Conservation (phyloP, 2,113 vertebrate species). For the Apus apus region DNA sequence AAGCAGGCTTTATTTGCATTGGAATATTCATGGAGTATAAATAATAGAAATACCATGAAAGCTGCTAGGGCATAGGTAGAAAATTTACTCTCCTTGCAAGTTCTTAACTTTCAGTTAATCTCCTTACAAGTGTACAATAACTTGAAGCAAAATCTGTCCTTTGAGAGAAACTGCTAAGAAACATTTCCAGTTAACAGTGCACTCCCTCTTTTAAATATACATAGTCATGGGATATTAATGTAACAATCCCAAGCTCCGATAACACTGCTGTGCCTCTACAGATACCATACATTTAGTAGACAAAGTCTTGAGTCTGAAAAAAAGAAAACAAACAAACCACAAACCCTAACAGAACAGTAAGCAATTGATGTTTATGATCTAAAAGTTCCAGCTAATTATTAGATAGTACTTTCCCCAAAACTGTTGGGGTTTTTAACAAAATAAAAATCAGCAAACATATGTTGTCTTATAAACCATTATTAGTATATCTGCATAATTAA, state of each 20-base stretch:
- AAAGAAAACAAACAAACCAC: neutral
- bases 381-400: neutral
- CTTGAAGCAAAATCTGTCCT: constrained; percentile 32
- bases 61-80: neutral
- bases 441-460: neutral
- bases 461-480: neutral
- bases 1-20: neutral
- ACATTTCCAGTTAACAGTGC: neutral
- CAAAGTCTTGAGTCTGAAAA: neutral
- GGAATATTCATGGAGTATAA: constrained; percentile 44
- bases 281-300: neutral
- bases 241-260: neutral
- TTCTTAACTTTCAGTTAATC: constrained; percentile 4
- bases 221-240: neutral
- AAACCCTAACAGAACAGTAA: neutral
- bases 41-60: constrained; percentile 1
- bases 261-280: neutral
- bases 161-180: constrained; percentile 8
- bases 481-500: neutral
- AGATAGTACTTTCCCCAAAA: neutral
- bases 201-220: constrained; percentile 5
- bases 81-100: neutral
- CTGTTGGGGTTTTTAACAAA: neutral
- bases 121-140: neutral
- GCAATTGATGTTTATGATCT: neutral